Base-by-base conservation (phyloP, 2,797 vertebrate species). In the Erithacus rubecula region DNA sequence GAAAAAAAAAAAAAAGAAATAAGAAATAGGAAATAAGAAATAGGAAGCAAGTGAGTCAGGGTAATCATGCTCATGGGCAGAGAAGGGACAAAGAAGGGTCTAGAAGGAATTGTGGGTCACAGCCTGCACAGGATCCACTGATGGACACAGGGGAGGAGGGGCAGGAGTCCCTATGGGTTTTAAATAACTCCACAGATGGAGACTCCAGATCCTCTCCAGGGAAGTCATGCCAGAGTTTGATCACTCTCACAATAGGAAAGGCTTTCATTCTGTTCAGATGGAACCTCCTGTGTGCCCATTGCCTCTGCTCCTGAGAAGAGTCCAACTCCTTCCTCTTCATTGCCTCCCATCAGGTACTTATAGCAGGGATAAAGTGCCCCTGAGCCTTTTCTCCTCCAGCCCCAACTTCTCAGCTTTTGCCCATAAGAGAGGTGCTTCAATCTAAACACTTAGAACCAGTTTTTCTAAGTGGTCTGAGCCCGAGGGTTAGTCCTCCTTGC, bases 271-370 rank as follows among this genome's bases (percentile, higher is more conserved):
- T 60, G 36, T 29, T 89, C 51, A 79, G 36, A 5, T 36, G 16
- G 46, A 72, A 30, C 9, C 43, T 78, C 21, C 43, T 24, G 8
- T 14, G 18, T 43, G 55, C 11, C 37, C 55, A 21, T 2, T 21
- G 32, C 55, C 53, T 58, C 51, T 60, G 21, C 1, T 34, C 24
- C 59, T 83, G 65, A 71, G 46, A 17, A 32, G 24, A 30, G 18
- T 36, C 52, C 79, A 77, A 0, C n/a, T 46, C 58, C 58, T n/a
- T 59, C 9, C 41, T 46, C 46, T 41, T 17, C 1, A 0, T 2
- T 58, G 21, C 52, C 30, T 46, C 71, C 51, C 58, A 12, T 23
- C 43, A 63, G 36, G 10, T 26, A 6, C 15, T n/a, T 51, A 6
- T 5, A 36, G 21, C 32, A 55, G 0, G 1, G 32, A 26, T 4